These are phyloP conservation scores for Puffinus mauretanicus DNA, from an alignment of 2,113 vertebrate genomes.

Conservation along the genomic window DNA sequence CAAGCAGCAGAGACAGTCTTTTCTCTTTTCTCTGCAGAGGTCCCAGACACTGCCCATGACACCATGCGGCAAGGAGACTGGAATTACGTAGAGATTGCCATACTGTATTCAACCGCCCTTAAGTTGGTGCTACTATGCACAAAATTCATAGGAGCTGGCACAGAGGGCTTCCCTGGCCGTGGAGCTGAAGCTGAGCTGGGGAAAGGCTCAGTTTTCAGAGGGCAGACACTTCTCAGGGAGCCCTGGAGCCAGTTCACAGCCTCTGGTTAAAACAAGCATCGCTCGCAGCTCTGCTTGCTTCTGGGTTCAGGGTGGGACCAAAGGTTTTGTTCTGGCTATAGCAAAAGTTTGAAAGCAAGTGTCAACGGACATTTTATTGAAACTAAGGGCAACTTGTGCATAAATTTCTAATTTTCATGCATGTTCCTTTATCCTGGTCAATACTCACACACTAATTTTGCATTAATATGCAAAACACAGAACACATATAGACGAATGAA, in stretches of 20 bases:
- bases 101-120: rapidly evolving
- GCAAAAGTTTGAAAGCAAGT: not conserved
- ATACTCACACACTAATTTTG: not conserved
- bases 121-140: not conserved
- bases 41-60: not conserved
- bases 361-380: not conserved
- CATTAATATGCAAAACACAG: not conserved
- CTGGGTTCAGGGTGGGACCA: no score
- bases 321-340: not conserved
- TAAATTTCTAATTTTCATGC: not conserved
- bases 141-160: no score
- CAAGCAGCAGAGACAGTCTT: no score
- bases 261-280: no score
- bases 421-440: not conserved
- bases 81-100: not conserved
- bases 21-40: not conserved
- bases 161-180: not conserved
- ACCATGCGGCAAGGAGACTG: not conserved
- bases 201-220: no score
- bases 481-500: not conserved
- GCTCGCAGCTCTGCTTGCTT: not conserved
- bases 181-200: not conserved
- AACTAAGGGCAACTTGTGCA: not conserved
- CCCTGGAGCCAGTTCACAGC: no score
- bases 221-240: not conserved